These are phyloP conservation scores for Pandion haliaetus DNA, from an alignment of 2,113 vertebrate species.

Conservation along the genomic window DNA sequence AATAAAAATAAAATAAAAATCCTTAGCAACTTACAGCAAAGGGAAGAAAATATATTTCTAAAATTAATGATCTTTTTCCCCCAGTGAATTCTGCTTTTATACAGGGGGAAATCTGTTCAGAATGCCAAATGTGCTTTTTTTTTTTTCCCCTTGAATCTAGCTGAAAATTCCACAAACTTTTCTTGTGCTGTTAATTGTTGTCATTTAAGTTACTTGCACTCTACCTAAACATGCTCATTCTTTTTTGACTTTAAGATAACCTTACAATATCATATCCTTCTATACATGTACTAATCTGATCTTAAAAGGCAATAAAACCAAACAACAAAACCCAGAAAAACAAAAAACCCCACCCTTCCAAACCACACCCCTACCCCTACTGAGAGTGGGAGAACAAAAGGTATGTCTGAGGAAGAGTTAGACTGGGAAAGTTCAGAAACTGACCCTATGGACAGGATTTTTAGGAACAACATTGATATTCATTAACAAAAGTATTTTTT, in stretches of 20 bases:
- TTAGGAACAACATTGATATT: neutral
- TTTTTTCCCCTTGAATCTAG: neutral
- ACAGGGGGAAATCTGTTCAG: neutral
- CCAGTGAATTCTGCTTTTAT: neutral
- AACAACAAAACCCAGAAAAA: neutral
- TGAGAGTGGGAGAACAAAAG: neutral
- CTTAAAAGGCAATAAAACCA: neutral
- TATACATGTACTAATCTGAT: neutral
- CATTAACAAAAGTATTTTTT: neutral
- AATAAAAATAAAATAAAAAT: neutral
- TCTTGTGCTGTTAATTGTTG: neutral
- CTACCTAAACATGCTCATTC: neutral
- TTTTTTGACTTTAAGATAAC: neutral
- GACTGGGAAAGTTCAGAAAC: neutral
- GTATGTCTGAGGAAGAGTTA: neutral
- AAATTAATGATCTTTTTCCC: neutral
- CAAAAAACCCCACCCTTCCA: accelerated
- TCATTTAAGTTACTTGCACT: neutral
- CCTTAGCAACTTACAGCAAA: neutral
- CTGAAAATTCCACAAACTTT: neutral
- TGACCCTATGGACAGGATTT: neutral
- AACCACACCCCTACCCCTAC: too few relatives aligned
- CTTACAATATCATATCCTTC: neutral
- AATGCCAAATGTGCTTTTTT: neutral
- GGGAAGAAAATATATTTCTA: neutral